phyloP scores from a whole-genome alignment of 2,797 vertebrate genomes.

The Cossypha dichroa region DNA sequence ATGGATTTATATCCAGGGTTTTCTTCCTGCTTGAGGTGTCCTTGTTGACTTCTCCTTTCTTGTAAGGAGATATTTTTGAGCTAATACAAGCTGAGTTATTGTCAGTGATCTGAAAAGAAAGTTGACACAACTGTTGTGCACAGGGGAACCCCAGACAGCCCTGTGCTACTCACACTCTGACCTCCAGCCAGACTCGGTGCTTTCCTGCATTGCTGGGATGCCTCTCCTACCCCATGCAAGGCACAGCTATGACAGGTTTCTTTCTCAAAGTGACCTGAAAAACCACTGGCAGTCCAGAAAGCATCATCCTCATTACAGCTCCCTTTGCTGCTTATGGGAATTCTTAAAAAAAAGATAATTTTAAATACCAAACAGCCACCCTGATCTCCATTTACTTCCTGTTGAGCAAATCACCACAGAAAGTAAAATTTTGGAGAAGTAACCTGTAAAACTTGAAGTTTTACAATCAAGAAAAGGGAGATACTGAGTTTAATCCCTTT shows the following conservation, averaged over 20 bases:
- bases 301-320: neutral
- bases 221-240: neutral
- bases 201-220: neutral
- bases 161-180: neutral
- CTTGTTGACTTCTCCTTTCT: neutral
- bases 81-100: neutral
- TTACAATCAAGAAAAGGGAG: neutral
- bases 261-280: neutral
- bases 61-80: neutral
- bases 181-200: neutral
- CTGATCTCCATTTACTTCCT: neutral
- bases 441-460: neutral
- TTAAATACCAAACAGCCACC: neutral
- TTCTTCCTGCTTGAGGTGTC: neutral
- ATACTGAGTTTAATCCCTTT: neutral
- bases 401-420: neutral
- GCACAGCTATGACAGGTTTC: neutral
- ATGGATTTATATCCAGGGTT: neutral
- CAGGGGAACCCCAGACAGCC: neutral
- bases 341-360: rapidly evolving
- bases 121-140: rapidly evolving
- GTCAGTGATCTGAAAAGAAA: neutral
- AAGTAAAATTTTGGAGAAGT: neutral
- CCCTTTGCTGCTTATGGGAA: neutral
- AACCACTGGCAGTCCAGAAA: neutral